Conservation (phyloP, 2,888 invertebrate species). For the Gari tellinella region DNA sequence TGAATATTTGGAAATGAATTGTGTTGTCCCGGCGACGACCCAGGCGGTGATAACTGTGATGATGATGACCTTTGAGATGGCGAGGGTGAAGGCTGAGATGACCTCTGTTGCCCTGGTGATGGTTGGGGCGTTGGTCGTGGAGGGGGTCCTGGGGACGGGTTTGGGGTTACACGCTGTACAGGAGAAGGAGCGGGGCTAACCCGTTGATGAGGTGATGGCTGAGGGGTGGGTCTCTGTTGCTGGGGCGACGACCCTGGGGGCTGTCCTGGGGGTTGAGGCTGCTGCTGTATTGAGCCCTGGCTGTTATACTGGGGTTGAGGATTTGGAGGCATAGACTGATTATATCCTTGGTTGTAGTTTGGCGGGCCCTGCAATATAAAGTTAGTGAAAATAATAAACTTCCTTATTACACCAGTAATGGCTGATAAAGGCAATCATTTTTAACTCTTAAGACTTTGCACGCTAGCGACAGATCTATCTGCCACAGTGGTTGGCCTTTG, state of each 20-base stretch:
- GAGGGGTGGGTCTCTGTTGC: slow-evolving; percentile 62
- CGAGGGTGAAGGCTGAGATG: slow-evolving; percentile 83
- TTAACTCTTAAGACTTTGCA: no score
- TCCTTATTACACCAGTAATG: background rate
- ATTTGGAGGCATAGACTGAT: slow-evolving; percentile 54
- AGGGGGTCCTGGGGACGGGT: slow-evolving; percentile 58
- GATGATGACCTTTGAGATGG: slow-evolving; percentile 62
- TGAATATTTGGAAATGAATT: slow-evolving; percentile 50
- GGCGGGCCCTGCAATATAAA: slow-evolving; percentile 41
- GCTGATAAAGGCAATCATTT: background rate
- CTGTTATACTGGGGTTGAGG: slow-evolving; percentile 59
- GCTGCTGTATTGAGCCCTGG: slow-evolving; percentile 62
- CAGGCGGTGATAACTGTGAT: slow-evolving; percentile 53
- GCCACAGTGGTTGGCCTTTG: no score
- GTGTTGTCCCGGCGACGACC: slow-evolving; percentile 59
- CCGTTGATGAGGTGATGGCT: slow-evolving; percentile 77
- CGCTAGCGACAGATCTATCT: no score
- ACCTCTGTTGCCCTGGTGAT: slow-evolving; percentile 85
- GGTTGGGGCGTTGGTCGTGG: slow-evolving; percentile 78
- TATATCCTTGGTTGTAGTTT: slow-evolving; percentile 55
- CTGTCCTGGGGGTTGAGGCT: slow-evolving; percentile 61
- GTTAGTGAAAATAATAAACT: background rate
- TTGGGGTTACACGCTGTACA: slow-evolving; percentile 54
- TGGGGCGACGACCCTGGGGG: slow-evolving; percentile 69
- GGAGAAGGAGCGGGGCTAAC: slow-evolving; percentile 60